These are phyloP conservation scores for Invenusta paracnida DNA, from an alignment of 2,888 invertebrate species.

Conservation along the genomic window DNA sequence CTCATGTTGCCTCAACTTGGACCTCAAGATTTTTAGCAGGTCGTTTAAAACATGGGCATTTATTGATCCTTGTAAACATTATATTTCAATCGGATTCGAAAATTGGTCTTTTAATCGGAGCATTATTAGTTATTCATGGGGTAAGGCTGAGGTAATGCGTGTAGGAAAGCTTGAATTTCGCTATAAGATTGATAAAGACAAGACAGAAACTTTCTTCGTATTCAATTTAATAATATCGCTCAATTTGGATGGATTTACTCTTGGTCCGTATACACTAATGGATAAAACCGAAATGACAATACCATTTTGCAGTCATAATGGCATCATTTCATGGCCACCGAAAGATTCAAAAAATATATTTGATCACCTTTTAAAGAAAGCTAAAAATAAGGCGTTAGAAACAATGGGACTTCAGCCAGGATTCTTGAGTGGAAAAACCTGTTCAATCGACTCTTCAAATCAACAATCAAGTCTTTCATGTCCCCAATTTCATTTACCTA, in stretches of 20 bases:
- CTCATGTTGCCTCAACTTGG: slow-evolving; percentile 27
- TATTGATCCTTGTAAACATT: slow-evolving; percentile 48
- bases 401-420: background rate
- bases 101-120: slow-evolving; percentile 46
- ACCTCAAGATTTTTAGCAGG: slow-evolving; percentile 25
- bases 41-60: slow-evolving; percentile 47
- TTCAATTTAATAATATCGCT: background rate
- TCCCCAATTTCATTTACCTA: background rate
- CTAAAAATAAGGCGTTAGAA: background rate
- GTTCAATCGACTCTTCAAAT: background rate
- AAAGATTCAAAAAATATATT: background rate
- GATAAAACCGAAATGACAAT: background rate
- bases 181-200: background rate
- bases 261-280: background rate
- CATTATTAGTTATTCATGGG: slow-evolving; percentile 47
- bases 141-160: slow-evolving; percentile 25
- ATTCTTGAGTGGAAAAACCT: background rate
- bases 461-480: background rate
- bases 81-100: slow-evolving; percentile 48
- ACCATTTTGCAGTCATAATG: background rate
- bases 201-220: background rate
- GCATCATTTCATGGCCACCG: background rate
- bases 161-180: background rate
- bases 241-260: background rate
- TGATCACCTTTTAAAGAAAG: background rate